Conservation (phyloP, 2,888 invertebrate species). For the Griposia aprilina region DNA sequence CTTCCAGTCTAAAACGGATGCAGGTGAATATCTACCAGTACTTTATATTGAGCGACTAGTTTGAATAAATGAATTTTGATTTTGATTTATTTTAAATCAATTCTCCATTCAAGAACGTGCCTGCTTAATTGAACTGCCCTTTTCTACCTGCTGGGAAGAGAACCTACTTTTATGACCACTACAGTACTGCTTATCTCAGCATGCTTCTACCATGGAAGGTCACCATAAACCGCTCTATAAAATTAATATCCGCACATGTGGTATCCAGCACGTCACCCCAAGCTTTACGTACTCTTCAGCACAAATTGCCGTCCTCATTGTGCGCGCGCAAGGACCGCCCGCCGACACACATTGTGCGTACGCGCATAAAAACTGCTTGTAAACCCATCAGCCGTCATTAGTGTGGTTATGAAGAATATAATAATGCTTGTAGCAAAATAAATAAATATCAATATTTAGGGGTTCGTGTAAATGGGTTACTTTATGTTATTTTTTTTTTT, state of each 20-base stretch:
- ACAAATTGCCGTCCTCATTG: conserved; percentile 71
- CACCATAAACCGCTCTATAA: conserved; percentile 10
- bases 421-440: conserved; percentile 71
- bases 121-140: not conserved
- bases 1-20: no score
- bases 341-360: conserved; percentile 61
- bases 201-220: not conserved
- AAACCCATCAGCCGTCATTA: conserved; percentile 70
- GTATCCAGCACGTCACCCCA: conserved; percentile 38
- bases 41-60: no score
- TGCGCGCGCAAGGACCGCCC: conserved; percentile 71
- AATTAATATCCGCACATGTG: conserved; percentile 59
- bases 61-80: no score
- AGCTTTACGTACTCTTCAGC: conserved; percentile 38
- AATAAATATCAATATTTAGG: conserved; percentile 73
- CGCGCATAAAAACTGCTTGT: conserved; percentile 56
- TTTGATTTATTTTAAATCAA: no score
- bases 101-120: not conserved
- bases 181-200: conserved; percentile 9
- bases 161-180: not conserved
- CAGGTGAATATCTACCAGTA: no score
- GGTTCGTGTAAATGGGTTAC: conserved; percentile 65
- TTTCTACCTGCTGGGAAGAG: not conserved
- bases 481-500: conserved; percentile 63
- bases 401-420: conserved; percentile 71